These are phyloP conservation scores for Gobiocypris rarus DNA, from an alignment of 2,113 vertebrate species.

Conservation along the genomic window DNA sequence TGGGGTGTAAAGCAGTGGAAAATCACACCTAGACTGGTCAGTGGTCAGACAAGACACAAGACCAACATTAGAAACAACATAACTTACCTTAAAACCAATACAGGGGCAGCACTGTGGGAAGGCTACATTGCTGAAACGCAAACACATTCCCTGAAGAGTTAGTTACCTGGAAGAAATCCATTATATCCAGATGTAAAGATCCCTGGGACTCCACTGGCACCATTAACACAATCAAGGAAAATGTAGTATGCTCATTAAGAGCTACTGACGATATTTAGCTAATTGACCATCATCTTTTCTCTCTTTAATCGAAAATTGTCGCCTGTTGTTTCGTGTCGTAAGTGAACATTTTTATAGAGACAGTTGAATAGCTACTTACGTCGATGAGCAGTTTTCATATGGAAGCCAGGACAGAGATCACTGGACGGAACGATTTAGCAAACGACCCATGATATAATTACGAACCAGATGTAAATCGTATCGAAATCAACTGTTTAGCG, in stretches of 20 bases:
- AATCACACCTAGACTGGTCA: background rate
- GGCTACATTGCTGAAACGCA: conserved; percentile 5
- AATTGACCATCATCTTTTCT: background rate
- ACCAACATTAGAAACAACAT: background rate
- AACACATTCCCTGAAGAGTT: background rate
- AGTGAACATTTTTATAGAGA: conserved; percentile 18
- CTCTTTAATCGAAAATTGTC: background rate
- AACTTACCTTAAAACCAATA: conserved; percentile 11
- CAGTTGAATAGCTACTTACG: conserved; percentile 30
- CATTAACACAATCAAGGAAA: background rate
- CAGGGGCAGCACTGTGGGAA: background rate
- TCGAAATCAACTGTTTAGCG: background rate
- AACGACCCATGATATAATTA: background rate
- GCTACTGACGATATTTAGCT: background rate
- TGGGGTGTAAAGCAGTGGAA: background rate
- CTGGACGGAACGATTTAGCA: background rate
- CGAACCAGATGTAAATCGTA: background rate
- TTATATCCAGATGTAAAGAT: background rate
- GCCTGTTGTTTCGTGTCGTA: background rate
- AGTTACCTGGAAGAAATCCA: background rate
- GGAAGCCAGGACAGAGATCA: conserved; percentile 10
- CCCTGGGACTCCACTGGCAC: background rate
- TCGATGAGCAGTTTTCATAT: conserved; percentile 25
- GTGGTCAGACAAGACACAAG: background rate
- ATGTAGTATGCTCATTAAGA: background rate